A percentile compares a stretch with the other conserved stretches of the same genome.
Evolutionary conservation across 2,113 vertebrate species (phyloP).

Genomic region (Rhinolophus ferrumequinum): DNA sequence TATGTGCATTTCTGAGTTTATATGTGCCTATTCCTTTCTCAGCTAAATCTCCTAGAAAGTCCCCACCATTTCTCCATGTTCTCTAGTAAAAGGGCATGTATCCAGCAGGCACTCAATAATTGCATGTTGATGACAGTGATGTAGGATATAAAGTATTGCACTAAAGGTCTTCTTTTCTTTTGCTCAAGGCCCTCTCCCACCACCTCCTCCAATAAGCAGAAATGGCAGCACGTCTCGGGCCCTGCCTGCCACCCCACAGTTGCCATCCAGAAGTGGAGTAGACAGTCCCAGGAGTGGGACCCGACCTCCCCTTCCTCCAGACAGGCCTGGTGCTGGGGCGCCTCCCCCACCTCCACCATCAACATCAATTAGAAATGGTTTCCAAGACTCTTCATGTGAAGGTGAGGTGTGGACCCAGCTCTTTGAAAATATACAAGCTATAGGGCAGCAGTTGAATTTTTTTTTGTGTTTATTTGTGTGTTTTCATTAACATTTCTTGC

Average conservation of each 20-base stretch:
- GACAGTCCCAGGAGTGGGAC: slow-evolving; percentile 87
- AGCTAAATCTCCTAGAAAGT: neutral
- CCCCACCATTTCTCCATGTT: neutral
- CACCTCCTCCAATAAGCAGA: slow-evolving; percentile 91
- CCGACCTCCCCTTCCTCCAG: slow-evolving; percentile 93
- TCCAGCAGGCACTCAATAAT: neutral
- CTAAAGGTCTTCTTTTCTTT: slow-evolving; percentile 25
- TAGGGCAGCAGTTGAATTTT: neutral
- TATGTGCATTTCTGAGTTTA: neutral
- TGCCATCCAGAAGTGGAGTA: slow-evolving; percentile 88
- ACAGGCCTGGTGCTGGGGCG: slow-evolving; percentile 88
- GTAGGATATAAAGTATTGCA: neutral
- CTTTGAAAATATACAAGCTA: neutral
- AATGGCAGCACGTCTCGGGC: slow-evolving; percentile 89
- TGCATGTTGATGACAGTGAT: neutral
- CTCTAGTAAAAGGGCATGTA: neutral
- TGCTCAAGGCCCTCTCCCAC: slow-evolving; percentile 92
- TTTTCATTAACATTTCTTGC: neutral
- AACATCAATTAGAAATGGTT: slow-evolving; percentile 93
- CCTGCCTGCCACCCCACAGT: slow-evolving; percentile 84
- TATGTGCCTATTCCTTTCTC: neutral
- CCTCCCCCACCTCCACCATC: slow-evolving; percentile 88
- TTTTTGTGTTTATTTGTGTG: neutral
- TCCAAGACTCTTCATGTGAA: slow-evolving; percentile 90
- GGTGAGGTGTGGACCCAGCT: slow-evolving; percentile 72